Conservation (phyloP, 2,113 vertebrate genomes). For the Himantopus leucocephalus region DNA sequence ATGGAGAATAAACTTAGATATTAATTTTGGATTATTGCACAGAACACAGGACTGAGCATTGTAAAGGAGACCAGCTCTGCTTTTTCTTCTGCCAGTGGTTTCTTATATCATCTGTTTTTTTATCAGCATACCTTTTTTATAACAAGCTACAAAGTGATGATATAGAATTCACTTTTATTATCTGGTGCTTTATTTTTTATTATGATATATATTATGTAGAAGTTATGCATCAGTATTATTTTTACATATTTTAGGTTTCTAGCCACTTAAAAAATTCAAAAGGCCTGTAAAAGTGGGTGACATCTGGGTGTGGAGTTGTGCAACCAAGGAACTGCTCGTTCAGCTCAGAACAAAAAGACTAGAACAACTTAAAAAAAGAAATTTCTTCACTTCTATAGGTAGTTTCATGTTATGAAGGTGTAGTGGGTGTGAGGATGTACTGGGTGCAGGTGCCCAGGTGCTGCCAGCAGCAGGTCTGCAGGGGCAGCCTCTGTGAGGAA, state of each 20-base stretch:
- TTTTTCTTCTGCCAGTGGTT: not conserved
- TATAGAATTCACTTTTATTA: not conserved
- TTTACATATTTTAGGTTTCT: not conserved
- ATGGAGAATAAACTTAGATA: not conserved
- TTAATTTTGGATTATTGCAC: not conserved
- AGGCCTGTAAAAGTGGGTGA: not conserved
- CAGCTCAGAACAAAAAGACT: not conserved
- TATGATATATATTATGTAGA: not conserved
- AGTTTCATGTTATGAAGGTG: not conserved
- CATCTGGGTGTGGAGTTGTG: not conserved
- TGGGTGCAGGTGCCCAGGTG: fast-evolving
- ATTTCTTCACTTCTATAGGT: not conserved
- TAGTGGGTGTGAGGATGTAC: fast-evolving
- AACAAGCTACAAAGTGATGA: not conserved
- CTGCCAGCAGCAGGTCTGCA: fast-evolving
- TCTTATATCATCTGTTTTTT: not conserved
- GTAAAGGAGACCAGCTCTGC: not conserved
- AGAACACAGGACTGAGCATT: not conserved
- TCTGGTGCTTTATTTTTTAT: not conserved
- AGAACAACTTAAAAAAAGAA: not conserved
- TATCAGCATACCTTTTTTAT: not conserved
- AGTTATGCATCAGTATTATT: not conserved
- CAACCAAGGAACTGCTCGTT: not conserved
- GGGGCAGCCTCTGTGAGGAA: not conserved
- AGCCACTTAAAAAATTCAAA: not conserved